phyloP scores from a whole-genome alignment of 2,797 vertebrate species.

The Bradypus variegatus region DNA sequence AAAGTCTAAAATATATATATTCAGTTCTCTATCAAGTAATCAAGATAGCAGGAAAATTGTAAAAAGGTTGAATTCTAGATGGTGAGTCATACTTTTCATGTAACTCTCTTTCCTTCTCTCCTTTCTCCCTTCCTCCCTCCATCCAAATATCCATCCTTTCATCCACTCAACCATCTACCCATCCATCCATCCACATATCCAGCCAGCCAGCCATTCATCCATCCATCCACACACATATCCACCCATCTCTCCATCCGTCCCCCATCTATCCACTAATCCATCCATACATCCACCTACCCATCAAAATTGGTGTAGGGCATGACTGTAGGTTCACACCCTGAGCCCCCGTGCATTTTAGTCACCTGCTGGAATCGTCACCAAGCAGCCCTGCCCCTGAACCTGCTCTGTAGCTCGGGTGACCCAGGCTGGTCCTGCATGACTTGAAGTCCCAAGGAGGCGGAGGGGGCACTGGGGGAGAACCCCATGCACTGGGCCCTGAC shows the following conservation, averaged over 20 bases:
- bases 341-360: fast-evolving
- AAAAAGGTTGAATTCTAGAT: not conserved
- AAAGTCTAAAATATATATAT: not conserved
- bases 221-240: not conserved
- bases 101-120: not conserved
- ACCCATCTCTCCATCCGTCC: not conserved
- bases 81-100: not conserved
- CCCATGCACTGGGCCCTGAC: not conserved
- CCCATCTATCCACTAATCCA: not conserved
- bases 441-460: fast-evolving
- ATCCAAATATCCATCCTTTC: too few relatives aligned
- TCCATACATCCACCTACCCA: too few relatives aligned
- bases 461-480: fast-evolving
- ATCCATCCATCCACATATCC: not conserved
- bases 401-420: not conserved
- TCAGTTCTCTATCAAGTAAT: not conserved
- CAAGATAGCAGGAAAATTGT: not conserved
- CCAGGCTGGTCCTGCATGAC: not conserved
- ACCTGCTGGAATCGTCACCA: fast-evolving
- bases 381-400: not conserved
- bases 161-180: too few relatives aligned
- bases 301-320: fast-evolving
- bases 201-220: not conserved
- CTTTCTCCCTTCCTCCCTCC: not conserved
- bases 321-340: fast-evolving